Conservation (phyloP, 2,797 vertebrate species). For the Labeo calbasu region DNA sequence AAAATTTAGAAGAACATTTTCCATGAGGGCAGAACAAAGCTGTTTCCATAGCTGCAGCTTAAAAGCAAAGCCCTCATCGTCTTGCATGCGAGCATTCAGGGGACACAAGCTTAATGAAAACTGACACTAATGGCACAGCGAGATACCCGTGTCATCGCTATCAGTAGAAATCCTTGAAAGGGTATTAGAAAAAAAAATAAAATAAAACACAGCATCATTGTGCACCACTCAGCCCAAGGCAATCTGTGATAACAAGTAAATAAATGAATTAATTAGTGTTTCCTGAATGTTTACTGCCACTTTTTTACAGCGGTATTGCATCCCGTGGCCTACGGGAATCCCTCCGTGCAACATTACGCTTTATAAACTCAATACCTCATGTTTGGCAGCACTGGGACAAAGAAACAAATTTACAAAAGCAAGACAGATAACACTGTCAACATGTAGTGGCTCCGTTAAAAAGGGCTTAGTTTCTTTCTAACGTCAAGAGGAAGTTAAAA, state of each 20-base stretch:
- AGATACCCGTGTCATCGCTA: conserved; percentile 47
- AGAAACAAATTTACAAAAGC: conserved; percentile 24
- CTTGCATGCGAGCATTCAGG: conserved; percentile 56
- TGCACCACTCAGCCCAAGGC: conserved; percentile 16
- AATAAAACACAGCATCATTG: conserved; percentile 21
- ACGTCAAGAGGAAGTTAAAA: conserved; percentile 14
- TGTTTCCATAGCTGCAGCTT: conserved; percentile 64
- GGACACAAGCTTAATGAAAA: conserved; percentile 60
- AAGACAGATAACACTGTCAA: conserved; percentile 31
- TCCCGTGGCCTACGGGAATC: conserved; percentile 9
- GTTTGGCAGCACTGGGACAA: conserved; percentile 23
- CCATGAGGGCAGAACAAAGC: conserved; percentile 60
- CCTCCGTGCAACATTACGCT: conserved; percentile 11
- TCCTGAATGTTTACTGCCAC: conserved; percentile 21
- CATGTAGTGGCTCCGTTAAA: conserved; percentile 16
- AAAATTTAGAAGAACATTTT: conserved; percentile 49
- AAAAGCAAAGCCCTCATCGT: conserved; percentile 53
- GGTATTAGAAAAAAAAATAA: conserved; percentile 7
- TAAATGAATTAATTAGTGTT: conserved; percentile 37
- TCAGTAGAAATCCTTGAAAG: conserved; percentile 39
- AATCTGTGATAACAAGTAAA: conserved; percentile 33
- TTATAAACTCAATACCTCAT: conserved; percentile 43
- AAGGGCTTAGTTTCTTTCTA: conserved; percentile 24
- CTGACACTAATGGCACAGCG: conserved; percentile 59
- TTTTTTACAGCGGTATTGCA: background rate